These are phyloP conservation scores for Rhegmatorhina hoffmannsi DNA, from an alignment of 2,113 vertebrate genomes.

Conservation along the genomic window DNA sequence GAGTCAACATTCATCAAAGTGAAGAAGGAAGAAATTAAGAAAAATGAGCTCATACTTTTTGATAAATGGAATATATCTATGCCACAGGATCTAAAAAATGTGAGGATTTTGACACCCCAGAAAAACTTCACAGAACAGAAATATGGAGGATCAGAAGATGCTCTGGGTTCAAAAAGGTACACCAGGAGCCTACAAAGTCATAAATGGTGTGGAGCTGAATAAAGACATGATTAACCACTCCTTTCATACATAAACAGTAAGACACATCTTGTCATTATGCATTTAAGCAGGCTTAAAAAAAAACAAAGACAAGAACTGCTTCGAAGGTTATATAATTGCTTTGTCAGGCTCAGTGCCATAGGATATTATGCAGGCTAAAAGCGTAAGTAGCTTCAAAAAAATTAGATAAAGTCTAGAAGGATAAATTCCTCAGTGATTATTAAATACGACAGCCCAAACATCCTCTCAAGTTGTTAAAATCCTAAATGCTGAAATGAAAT, in stretches of 20 bases:
- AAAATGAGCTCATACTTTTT: background rate
- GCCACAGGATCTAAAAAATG: background rate
- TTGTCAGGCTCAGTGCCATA: background rate
- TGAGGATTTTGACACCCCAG: background rate
- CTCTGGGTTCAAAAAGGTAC: background rate
- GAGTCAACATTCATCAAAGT: background rate
- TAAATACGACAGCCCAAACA: background rate
- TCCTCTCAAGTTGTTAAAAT: background rate
- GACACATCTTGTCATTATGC: background rate
- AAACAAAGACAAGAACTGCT: background rate
- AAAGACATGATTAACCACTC: background rate
- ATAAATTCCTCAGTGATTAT: background rate
- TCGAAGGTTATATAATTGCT: background rate
- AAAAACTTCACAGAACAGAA: background rate
- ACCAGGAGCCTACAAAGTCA: background rate
- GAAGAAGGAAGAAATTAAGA: background rate
- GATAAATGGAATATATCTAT: background rate
- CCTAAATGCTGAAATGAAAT: background rate
- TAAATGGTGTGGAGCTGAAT: background rate
- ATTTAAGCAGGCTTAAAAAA: background rate
- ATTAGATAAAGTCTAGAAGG: background rate
- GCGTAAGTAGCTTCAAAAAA: background rate
- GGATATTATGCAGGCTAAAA: background rate
- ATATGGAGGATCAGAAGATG: background rate
- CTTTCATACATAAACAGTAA: background rate